Percentiles rank a stretch among this genome's conserved stretches.
Evolutionary conservation across 2,888 invertebrate species (phyloP).

Genomic region (Hoplodrina blanda): DNA sequence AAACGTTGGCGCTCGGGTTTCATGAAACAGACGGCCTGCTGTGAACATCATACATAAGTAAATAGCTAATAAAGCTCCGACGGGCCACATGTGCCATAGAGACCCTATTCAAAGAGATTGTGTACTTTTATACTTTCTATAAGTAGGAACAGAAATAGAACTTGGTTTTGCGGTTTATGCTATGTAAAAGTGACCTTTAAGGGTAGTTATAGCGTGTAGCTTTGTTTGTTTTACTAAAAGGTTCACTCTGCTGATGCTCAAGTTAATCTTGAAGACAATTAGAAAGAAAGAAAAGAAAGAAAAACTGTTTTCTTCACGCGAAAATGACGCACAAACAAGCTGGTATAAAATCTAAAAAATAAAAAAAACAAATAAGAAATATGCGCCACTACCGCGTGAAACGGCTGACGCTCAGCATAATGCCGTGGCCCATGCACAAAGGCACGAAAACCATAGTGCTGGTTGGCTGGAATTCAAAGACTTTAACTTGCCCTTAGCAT

Average conservation of each 20-base stretch:
- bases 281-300: too few relatives aligned
- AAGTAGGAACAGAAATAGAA: slow-evolving; percentile 48
- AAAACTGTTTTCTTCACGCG: too few relatives aligned
- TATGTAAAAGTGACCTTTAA: slow-evolving; percentile 2
- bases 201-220: not conserved
- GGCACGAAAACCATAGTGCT: too few relatives aligned
- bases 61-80: slow-evolving; percentile 55
- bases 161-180: not conserved
- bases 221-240: slow-evolving; percentile 12
- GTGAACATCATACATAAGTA: slow-evolving; percentile 57
- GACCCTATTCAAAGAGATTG: slow-evolving; percentile 48
- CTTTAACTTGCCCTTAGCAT: not conserved
- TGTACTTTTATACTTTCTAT: slow-evolving; percentile 53
- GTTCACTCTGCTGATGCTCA: slow-evolving; percentile 1
- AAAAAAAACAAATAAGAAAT: too few relatives aligned
- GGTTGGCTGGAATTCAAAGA: too few relatives aligned
- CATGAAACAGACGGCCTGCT: slow-evolving; percentile 49
- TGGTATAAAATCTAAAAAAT: too few relatives aligned
- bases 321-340: too few relatives aligned
- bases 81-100: slow-evolving; percentile 50
- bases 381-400: too few relatives aligned
- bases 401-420: too few relatives aligned
- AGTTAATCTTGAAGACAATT: slow-evolving; percentile 7
- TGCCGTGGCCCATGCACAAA: too few relatives aligned
- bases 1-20: slow-evolving; percentile 38